Evolutionary conservation across 2,113 vertebrate genomes (phyloP), one percentile per base, ranked within the genome.

Genomic region (Psophia crepitans): DNA sequence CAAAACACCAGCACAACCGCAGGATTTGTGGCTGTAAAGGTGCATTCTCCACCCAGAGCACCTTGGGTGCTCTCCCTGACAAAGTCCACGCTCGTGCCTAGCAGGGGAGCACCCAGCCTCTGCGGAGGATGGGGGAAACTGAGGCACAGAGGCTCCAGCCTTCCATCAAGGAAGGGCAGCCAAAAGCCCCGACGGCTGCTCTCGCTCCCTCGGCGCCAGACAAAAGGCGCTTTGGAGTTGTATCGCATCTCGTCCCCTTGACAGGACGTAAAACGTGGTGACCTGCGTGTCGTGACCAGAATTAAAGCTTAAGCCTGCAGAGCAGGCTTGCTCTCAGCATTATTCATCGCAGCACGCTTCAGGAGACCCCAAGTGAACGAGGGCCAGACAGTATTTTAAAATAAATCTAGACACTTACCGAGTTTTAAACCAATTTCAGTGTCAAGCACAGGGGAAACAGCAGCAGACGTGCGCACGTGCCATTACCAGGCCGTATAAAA

Each of bases 31-130:
- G 65, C 43, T 76, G 33, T 23, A 53, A 28, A 0, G 1, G 39
- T 35, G 14, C 15, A 9, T 90, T 53, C 65, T 74, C 64, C 32
- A 66, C 5, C 8, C 7, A 1, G 37, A 83, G 58, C 33, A 77
- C 6, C 51, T 27, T 3, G 0, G 24, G 1, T 58, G 46, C 43
- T 63, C 32, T 27, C 15, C 19, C 5, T 2, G 1, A 27, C 49
- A 61, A 84, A 78, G 8, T 13, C 35, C 21, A n/a, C 1, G 17
- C 11, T 61, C 4, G 0, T 10, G 9, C 12, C 64, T 39, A 53
- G 70, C 4, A 15, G 18, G 6, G 21, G 4, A 84, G 44, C 21
- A 30, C 13, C 27, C 2, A 0, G 63, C 35, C 44, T 2, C 1
- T 6, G 37, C 7, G 1, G 46, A 46, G 8, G 17, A 51, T 1